Evolutionary conservation across 2,888 invertebrate species (phyloP).

Genomic region (Ennomos erosarius): DNA sequence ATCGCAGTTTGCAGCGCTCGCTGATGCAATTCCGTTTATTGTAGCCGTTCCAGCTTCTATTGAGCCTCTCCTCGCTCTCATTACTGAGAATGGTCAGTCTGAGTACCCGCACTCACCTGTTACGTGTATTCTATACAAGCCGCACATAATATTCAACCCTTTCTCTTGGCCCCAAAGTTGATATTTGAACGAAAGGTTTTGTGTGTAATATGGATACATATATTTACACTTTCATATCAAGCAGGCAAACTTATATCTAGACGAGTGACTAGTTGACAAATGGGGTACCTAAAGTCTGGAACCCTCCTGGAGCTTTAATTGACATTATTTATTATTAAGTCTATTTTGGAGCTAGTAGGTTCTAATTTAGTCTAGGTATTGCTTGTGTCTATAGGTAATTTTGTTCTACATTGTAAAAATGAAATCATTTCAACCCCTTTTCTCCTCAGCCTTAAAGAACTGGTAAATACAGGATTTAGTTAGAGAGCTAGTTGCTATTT

Average conservation of each 20-base stretch:
- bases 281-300: background rate
- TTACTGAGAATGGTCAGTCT: constrained; percentile 35
- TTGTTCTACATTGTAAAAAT: too few species aligned
- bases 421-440: too few species aligned
- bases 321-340: too few species aligned
- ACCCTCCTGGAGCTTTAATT: background rate
- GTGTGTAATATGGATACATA: constrained; percentile 1
- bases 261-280: constrained; percentile 1
- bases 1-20: constrained; percentile 20
- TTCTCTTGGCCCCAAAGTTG: background rate
- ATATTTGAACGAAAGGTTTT: background rate
- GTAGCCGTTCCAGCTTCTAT: constrained; percentile 31
- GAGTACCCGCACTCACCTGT: constrained; percentile 34
- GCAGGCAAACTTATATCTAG: constrained; percentile 1
- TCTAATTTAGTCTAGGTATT: too few species aligned
- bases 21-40: constrained; percentile 39
- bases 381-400: too few species aligned
- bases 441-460: too few species aligned
- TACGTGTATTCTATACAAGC: constrained; percentile 18
- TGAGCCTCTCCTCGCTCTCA: constrained; percentile 32
- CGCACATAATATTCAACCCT: background rate
- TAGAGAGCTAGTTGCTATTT: too few species aligned
- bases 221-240: constrained; percentile 9
- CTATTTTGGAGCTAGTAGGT: too few species aligned
- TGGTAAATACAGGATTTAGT: too few species aligned